Conservation (phyloP, 2,888 invertebrate species). For the Flabesymbios commensalis region DNA sequence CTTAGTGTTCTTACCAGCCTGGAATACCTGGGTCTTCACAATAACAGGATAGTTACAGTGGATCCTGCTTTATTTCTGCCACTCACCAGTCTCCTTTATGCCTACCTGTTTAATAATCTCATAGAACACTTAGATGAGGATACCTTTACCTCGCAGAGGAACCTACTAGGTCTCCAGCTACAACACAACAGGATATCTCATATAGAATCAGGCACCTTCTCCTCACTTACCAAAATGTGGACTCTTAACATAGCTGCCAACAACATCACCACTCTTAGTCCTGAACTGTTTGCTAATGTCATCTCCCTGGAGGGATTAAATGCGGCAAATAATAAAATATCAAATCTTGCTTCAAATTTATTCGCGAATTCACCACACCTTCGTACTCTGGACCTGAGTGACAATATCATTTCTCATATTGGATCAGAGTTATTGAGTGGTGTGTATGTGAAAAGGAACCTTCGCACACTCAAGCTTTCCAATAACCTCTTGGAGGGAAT, state of each 20-base stretch:
- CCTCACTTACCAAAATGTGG: not conserved
- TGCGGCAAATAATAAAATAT: not conserved
- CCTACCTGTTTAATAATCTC: slow-evolving; percentile 11
- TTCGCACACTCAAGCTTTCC: slow-evolving; percentile 12
- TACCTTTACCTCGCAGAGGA: not conserved
- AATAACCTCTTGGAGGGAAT: not conserved
- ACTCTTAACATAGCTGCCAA: slow-evolving; percentile 3
- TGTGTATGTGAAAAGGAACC: not conserved
- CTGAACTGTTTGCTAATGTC: not conserved
- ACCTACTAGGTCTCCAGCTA: slow-evolving; percentile 3
- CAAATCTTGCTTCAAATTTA: not conserved
- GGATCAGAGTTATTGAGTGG: not conserved
- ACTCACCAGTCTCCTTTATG: slow-evolving; percentile 3
- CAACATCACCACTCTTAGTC: not conserved
- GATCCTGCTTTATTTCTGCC: not conserved
- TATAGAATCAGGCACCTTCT: not conserved
- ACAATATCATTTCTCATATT: not conserved
- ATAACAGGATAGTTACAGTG: slow-evolving; percentile 5
- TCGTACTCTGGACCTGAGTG: slow-evolving; percentile 4
- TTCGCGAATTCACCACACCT: not conserved
- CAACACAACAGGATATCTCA: slow-evolving; percentile 6
- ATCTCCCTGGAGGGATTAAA: slow-evolving; percentile 1
- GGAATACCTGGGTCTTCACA: slow-evolving; percentile 8
- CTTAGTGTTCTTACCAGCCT: too few relatives aligned
- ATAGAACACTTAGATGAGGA: not conserved